A percentile compares a stretch with the other conserved stretches of the same genome.
Conservation (phyloP, 2,113 vertebrate species). For the Peromyscus leucopus region DNA sequence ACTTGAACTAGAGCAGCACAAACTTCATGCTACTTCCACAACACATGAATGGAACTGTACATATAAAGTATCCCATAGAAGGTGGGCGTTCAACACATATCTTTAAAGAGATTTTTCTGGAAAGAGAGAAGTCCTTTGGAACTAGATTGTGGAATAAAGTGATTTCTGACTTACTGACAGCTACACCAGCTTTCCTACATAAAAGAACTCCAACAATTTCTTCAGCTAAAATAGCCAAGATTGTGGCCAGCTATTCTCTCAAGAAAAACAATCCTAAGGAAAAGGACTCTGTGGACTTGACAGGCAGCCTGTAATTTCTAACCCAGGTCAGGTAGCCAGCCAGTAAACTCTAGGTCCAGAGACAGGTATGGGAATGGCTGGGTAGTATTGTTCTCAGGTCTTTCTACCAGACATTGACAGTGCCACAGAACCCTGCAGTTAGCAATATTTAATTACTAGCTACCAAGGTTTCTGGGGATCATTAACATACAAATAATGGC, state of each 20-base stretch:
- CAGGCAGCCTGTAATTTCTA: constrained; percentile 41
- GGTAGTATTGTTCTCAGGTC: constrained; percentile 41
- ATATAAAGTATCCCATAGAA: constrained; percentile 11
- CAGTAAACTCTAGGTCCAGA: constrained; percentile 19
- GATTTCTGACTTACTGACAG: constrained; percentile 30
- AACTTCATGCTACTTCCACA: neutral
- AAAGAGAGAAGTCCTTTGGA: constrained; percentile 36
- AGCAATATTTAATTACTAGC: constrained; percentile 77
- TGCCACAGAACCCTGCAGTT: constrained; percentile 63
- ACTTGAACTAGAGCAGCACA: constrained; percentile 9
- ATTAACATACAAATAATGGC: constrained; percentile 72
- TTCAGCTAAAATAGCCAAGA: constrained; percentile 53
- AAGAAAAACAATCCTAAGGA: neutral
- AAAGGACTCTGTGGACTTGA: neutral
- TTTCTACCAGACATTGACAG: constrained; percentile 20
- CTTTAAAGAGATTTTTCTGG: constrained; percentile 38
- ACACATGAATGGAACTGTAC: neutral
- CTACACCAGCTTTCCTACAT: neutral
- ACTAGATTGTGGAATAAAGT: neutral
- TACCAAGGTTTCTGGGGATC: constrained; percentile 41
- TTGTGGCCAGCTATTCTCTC: neutral
- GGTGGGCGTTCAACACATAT: neutral
- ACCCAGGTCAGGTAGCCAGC: neutral
- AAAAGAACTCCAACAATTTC: neutral
- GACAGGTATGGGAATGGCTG: constrained; percentile 46